A percentile compares a stretch with the other conserved stretches of the same genome.
Evolutionary conservation across 2,797 vertebrate genomes (phyloP).

Genomic region (Huso huso): DNA sequence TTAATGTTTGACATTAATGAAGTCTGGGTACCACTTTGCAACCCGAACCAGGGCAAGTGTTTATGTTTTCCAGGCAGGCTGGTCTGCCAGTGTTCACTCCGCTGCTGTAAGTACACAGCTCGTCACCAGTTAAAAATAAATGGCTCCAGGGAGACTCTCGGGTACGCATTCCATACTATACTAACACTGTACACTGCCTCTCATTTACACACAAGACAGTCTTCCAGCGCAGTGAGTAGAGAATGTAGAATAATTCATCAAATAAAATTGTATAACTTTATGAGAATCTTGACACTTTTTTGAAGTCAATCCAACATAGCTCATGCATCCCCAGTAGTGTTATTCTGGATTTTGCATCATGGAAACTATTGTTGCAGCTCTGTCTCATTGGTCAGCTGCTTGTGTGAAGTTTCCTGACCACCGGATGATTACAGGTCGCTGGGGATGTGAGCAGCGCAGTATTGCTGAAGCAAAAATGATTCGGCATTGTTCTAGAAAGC

Average conservation of each 20-base stretch:
- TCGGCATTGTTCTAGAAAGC: background rate
- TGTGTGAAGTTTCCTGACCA: too few species aligned
- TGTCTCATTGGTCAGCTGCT: too few species aligned
- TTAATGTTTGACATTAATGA: too few species aligned
- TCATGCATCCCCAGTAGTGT: too few species aligned
- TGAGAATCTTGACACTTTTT: too few species aligned
- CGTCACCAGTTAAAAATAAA: constrained; percentile 15
- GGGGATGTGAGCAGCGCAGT: background rate
- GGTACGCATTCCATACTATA: constrained; percentile 2
- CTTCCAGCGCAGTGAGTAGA: too few species aligned
- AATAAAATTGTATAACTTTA: too few species aligned
- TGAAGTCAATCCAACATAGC: too few species aligned
- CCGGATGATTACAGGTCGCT: background rate
- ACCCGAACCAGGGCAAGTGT: background rate
- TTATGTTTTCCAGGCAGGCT: background rate
- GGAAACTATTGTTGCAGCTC: too few species aligned
- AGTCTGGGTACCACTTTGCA: background rate
- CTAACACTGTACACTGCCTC: background rate
- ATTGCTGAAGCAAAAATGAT: background rate
- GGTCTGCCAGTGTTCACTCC: background rate
- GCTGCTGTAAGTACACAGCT: background rate
- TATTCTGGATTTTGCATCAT: too few species aligned
- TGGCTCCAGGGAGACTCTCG: constrained; percentile 8
- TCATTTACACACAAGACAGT: background rate
- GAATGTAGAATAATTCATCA: too few species aligned